Evolutionary conservation across 2,797 vertebrate genomes (phyloP).

Genomic region (Smutsia gigantea): DNA sequence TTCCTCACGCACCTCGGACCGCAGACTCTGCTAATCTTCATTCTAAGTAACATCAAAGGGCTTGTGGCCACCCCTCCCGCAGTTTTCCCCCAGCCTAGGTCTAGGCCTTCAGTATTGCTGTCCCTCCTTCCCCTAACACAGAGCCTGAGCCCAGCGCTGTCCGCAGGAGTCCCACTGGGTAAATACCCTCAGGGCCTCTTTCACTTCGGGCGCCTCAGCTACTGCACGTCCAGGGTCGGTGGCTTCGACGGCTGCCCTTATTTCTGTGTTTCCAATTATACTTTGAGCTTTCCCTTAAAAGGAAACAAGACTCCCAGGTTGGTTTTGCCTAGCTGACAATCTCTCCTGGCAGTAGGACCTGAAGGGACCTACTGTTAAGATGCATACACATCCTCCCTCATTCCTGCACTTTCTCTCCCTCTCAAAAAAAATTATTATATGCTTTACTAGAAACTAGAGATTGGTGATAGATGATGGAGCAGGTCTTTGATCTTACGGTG

Average conservation of each 20-base stretch:
- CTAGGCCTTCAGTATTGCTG: background rate
- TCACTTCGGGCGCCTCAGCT: background rate
- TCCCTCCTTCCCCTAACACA: background rate
- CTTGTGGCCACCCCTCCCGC: background rate
- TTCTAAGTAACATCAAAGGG: background rate
- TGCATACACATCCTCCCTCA: background rate
- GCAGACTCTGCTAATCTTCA: background rate
- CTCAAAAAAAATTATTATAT: background rate
- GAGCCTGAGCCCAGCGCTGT: background rate
- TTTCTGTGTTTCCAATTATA: background rate
- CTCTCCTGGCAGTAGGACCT: background rate
- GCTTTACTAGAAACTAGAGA: background rate
- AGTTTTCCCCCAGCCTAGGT: background rate
- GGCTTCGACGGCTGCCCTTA: background rate
- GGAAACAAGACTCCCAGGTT: background rate
- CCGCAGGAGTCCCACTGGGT: background rate
- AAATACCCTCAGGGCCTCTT: background rate
- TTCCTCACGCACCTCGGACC: background rate
- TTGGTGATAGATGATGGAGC: background rate
- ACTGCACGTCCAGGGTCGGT: too few relatives aligned
- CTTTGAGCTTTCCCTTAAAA: background rate
- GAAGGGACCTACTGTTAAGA: background rate
- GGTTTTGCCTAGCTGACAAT: background rate
- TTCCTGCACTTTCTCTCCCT: background rate
- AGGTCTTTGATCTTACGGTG: background rate